Conservation (phyloP, 2,888 invertebrate species). For the Gymnoscelis rufifasciata region DNA sequence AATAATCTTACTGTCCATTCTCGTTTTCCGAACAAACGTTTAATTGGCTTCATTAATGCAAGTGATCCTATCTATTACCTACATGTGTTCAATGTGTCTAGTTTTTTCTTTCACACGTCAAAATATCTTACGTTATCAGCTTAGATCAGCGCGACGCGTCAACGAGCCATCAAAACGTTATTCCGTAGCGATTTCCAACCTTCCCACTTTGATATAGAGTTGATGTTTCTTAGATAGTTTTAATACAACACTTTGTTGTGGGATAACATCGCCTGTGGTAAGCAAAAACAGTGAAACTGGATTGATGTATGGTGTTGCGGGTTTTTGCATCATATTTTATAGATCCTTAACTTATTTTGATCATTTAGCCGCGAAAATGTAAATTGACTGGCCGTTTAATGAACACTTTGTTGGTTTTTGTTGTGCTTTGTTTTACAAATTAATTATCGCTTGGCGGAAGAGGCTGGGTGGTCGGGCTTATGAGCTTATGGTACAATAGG, state of each 20-base stretch:
- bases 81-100: slow-evolving; percentile 37
- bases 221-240: slow-evolving; percentile 7
- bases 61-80: slow-evolving; percentile 37
- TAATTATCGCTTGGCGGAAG: not conserved
- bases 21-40: slow-evolving; percentile 28
- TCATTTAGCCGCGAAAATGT: slow-evolving; percentile 12
- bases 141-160: slow-evolving; percentile 52
- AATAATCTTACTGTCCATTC: slow-evolving; percentile 29
- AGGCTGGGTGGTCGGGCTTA: not conserved
- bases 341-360: slow-evolving; percentile 19
- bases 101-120: slow-evolving; percentile 57
- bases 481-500: not conserved
- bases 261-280: slow-evolving; percentile 45
- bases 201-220: slow-evolving; percentile 2
- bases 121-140: slow-evolving; percentile 57
- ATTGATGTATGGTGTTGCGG: slow-evolving; percentile 35
- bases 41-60: slow-evolving; percentile 34
- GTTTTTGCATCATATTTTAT: slow-evolving; percentile 27
- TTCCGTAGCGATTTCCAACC: slow-evolving; percentile 20
- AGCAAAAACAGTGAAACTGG: slow-evolving; percentile 41
- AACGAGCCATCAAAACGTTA: slow-evolving; percentile 24
- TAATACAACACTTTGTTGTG: slow-evolving; percentile 45
- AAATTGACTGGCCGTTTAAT: slow-evolving; percentile 9
- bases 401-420: slow-evolving; percentile 6
- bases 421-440: not conserved